Evolutionary conservation across 2,797 vertebrate genomes (phyloP).

Genomic region (Sebastes minor): DNA sequence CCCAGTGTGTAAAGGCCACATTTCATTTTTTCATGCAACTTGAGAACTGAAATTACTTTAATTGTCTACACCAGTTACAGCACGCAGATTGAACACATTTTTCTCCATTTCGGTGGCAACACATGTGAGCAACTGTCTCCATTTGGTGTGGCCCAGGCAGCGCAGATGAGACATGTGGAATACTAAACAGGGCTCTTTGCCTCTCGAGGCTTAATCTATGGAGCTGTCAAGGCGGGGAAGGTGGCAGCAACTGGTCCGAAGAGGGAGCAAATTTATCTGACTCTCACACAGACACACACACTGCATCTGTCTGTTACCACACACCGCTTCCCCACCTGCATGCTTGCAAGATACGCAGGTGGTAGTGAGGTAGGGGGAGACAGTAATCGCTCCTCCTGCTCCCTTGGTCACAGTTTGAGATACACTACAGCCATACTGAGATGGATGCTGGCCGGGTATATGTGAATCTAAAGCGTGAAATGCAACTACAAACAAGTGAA

Average conservation of each 20-base stretch:
- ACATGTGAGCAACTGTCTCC: constrained; percentile 25
- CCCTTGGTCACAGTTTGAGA: constrained; percentile 54
- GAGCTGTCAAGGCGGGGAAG: constrained; percentile 56
- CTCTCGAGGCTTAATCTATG: constrained; percentile 64
- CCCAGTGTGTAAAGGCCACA: too few species aligned
- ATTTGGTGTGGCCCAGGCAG: constrained; percentile 27
- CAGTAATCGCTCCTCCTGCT: constrained; percentile 46
- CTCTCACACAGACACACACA: constrained; percentile 2
- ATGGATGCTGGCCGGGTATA: constrained; percentile 30
- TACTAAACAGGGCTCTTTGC: constrained; percentile 52
- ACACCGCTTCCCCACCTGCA: constrained; percentile 34
- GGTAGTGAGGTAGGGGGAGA: constrained; percentile 16
- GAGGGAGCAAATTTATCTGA: constrained; percentile 51
- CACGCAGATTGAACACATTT: constrained; percentile 17
- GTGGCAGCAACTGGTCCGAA: constrained; percentile 36
- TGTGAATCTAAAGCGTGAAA: constrained; percentile 13
- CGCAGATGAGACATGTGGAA: constrained; percentile 33
- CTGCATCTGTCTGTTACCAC: constrained; percentile 37
- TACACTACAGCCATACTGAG: constrained; percentile 45
- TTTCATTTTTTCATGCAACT: background rate
- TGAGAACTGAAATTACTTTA: background rate
- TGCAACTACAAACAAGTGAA: constrained; percentile 19
- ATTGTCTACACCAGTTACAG: background rate
- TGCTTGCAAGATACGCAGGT: constrained; percentile 37
- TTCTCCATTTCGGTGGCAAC: constrained; percentile 25